Evolutionary conservation across 2,888 invertebrate genomes (phyloP).

Genomic region (Catocala nupta): DNA sequence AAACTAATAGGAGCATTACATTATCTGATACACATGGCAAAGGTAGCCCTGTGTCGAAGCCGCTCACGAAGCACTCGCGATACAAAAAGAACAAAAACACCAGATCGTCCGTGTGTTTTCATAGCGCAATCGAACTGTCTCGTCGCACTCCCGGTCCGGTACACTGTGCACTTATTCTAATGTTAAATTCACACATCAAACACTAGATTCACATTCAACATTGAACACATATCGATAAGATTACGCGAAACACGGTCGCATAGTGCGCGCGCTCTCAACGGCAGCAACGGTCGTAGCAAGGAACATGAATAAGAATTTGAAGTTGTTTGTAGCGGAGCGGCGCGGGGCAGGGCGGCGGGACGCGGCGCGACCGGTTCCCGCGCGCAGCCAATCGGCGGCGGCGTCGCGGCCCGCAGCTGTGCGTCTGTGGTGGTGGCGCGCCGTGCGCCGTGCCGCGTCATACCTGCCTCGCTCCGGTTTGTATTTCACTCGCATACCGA

Average conservation of each 20-base stretch:
- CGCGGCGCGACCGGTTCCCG: constrained; percentile 78
- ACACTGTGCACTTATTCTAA: constrained; percentile 47
- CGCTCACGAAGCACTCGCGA: constrained; percentile 77
- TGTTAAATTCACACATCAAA: constrained; percentile 62
- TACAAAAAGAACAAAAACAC: constrained; percentile 84
- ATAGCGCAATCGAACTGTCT: constrained; percentile 69
- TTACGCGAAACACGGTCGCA: constrained; percentile 82
- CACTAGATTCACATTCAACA: constrained; percentile 67
- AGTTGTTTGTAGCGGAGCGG: constrained; percentile 74
- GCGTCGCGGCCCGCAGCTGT: constrained; percentile 81
- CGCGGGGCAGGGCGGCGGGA: constrained; percentile 62
- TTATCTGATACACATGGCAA: constrained; percentile 84
- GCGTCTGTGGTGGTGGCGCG: constrained; percentile 64
- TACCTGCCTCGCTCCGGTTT: constrained; percentile 72
- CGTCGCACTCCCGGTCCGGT: constrained; percentile 44
- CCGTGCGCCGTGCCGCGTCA: constrained; percentile 71
- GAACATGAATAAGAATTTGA: constrained; percentile 86
- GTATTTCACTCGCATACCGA: constrained; percentile 73
- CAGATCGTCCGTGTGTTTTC: constrained; percentile 72
- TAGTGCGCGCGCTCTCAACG: constrained; percentile 74
- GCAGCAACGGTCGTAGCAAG: constrained; percentile 83
- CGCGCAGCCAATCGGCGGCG: constrained; percentile 75
- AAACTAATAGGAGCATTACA: constrained; percentile 84
- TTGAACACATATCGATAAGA: constrained; percentile 83
- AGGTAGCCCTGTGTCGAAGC: constrained; percentile 75